phyloP scores from a whole-genome alignment of 2,888 invertebrate species.

The Xanthia icteritia region DNA sequence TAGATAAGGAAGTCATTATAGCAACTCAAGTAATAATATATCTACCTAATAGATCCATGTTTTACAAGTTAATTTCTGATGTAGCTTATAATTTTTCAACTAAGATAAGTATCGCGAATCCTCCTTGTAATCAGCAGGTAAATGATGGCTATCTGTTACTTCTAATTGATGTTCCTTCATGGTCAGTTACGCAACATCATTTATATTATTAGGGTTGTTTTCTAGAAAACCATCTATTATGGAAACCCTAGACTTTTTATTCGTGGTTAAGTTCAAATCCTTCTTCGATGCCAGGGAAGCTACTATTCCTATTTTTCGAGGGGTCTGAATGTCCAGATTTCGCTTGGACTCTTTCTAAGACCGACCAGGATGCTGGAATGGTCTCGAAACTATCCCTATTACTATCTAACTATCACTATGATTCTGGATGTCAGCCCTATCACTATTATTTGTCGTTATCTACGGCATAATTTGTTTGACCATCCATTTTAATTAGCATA shows the following conservation, averaged over 20 bases:
- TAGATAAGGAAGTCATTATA: slow-evolving; percentile 47
- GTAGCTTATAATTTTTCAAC: slow-evolving; percentile 62
- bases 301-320: neutral
- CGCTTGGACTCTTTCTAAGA: neutral
- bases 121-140: slow-evolving; percentile 39
- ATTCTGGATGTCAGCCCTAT: slow-evolving; percentile 14
- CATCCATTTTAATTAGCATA: slow-evolving; percentile 57
- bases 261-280: neutral
- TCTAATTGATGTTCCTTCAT: slow-evolving; percentile 32
- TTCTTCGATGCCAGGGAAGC: neutral
- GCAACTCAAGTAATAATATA: slow-evolving; percentile 58
- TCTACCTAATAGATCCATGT: slow-evolving; percentile 49
- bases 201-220: slow-evolving; percentile 17
- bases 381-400: too few species aligned
- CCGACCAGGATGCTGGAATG: neutral
- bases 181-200: slow-evolving; percentile 32
- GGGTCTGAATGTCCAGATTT: neutral
- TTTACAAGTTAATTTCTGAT: slow-evolving; percentile 60
- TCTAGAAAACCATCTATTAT: neutral
- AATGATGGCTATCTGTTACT: slow-evolving; percentile 38
- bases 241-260: neutral
- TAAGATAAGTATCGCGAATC: slow-evolving; percentile 48
- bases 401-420: too few species aligned
- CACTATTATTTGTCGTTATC: slow-evolving; percentile 22
- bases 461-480: slow-evolving; percentile 41